A percentile compares a stretch with the other conserved stretches of the same genome.
Evolutionary conservation across 2,113 vertebrate genomes (phyloP).

Genomic region (Brienomyrus brachyistius): DNA sequence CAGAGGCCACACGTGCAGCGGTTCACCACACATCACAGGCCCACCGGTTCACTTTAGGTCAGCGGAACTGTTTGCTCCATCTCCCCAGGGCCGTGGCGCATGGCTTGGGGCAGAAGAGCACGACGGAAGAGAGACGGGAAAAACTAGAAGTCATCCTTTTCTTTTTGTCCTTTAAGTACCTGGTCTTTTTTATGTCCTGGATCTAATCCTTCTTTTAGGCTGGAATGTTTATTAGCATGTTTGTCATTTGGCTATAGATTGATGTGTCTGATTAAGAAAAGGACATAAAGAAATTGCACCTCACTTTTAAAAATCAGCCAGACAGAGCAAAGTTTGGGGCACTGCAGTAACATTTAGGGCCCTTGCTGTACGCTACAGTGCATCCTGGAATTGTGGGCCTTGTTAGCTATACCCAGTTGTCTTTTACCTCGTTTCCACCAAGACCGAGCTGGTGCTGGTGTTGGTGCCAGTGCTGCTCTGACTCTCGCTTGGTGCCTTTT

Average conservation of each 20-base stretch:
- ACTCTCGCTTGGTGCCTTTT: too few relatives aligned
- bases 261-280: background rate
- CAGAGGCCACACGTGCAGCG: background rate
- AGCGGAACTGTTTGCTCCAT: background rate
- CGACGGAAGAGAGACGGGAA: background rate
- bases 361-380: background rate
- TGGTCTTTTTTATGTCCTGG: background rate
- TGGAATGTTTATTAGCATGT: background rate
- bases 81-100: background rate
- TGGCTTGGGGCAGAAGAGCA: background rate
- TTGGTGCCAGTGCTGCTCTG: too few relatives aligned
- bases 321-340: background rate
- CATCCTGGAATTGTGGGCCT: background rate
- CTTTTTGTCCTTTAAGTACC: background rate
- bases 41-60: background rate
- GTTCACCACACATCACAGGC: background rate
- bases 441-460: too few relatives aligned
- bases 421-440: background rate
- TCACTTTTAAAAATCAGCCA: background rate
- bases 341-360: background rate
- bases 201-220: background rate
- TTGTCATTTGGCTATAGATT: background rate
- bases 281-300: background rate
- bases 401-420: background rate
- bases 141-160: background rate